phyloP scores from a whole-genome alignment of 2,797 vertebrate species.

The Nannoperca australis region DNA sequence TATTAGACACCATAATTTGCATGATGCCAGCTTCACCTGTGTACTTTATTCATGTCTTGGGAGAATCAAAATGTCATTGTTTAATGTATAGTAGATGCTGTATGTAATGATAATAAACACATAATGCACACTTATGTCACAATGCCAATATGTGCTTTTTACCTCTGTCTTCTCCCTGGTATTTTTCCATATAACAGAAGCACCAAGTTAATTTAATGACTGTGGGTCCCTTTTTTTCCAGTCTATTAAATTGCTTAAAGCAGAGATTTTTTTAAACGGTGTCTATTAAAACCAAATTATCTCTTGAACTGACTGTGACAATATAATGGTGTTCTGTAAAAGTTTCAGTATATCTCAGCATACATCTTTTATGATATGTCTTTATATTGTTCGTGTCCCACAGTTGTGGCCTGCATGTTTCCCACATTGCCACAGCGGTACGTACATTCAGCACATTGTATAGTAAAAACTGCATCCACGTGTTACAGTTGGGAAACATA shows the following conservation, averaged over 20 bases:
- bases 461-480: background rate
- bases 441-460: background rate
- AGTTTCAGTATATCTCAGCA: background rate
- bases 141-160: slow-evolving; percentile 6
- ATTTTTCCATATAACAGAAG: background rate
- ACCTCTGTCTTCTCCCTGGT: background rate
- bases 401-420: background rate
- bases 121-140: background rate
- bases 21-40: slow-evolving; percentile 3
- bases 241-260: slow-evolving; percentile 9
- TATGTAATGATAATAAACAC: slow-evolving; percentile 50
- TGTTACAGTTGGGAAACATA: background rate
- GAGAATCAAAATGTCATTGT: slow-evolving; percentile 21
- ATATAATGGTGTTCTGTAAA: slow-evolving; percentile 6
- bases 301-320: slow-evolving; percentile 13
- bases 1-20: slow-evolving; percentile 26
- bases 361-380: background rate
- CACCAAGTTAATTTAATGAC: slow-evolving; percentile 1
- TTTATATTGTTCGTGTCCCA: background rate
- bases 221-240: background rate
- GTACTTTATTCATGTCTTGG: slow-evolving; percentile 11
- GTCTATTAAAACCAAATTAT: slow-evolving; percentile 6
- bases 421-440: background rate
- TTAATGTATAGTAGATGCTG: slow-evolving; percentile 39
- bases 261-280: slow-evolving; percentile 1